phyloP scores from a whole-genome alignment of 2,797 vertebrate species.

The Notolepis coatsorum region DNA sequence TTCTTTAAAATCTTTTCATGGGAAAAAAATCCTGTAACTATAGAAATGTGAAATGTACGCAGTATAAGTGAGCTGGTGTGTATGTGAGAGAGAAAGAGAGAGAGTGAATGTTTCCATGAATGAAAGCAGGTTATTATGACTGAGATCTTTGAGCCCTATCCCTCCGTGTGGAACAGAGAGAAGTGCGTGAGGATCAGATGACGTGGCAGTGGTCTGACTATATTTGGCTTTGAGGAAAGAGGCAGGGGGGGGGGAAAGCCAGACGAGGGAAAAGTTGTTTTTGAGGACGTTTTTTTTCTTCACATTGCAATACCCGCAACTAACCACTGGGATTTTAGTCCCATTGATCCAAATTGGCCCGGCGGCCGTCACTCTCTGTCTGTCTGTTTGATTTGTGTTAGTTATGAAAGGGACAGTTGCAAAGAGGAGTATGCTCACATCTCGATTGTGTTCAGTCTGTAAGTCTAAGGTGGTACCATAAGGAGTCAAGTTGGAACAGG shows the following conservation, averaged over 20 bases:
- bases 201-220: conserved; percentile 81
- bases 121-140: conserved; percentile 12
- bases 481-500: conserved; percentile 69
- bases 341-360: too few species aligned
- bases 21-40: conserved; percentile 54
- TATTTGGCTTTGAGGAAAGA: conserved; percentile 76
- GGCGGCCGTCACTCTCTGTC: background rate
- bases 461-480: conserved; percentile 18
- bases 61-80: background rate
- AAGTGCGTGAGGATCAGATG: conserved; percentile 70
- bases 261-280: conserved; percentile 71
- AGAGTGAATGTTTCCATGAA: conserved; percentile 1
- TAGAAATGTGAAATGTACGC: conserved; percentile 33
- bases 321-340: conserved; percentile 53
- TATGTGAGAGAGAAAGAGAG: background rate
- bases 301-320: conserved; percentile 52
- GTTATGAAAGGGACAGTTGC: conserved; percentile 4
- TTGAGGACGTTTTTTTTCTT: conserved; percentile 61
- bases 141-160: conserved; percentile 53
- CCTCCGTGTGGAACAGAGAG: conserved; percentile 54
- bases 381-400: conserved; percentile 15
- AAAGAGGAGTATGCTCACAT: background rate
- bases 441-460: background rate
- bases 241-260: conserved; percentile 47
- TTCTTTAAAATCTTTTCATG: conserved; percentile 47